Evolutionary conservation across 2,113 vertebrate genomes (phyloP), one percentile per base, ranked within the genome.

Genomic region (Hyperopisus bebe): DNA sequence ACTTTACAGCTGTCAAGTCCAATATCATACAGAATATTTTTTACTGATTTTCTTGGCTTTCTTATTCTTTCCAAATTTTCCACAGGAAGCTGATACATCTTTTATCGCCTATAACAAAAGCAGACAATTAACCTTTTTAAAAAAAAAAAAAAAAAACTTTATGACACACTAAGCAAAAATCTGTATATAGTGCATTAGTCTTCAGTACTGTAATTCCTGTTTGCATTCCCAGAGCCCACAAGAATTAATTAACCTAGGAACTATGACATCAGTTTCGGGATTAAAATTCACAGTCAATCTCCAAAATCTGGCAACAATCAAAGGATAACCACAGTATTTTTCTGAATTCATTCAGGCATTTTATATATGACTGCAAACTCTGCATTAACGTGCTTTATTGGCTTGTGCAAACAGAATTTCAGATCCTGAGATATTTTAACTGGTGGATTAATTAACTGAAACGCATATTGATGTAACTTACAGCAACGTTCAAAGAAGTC

Each of bases 61-160:
- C 97, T 95, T 92, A 98, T 95, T 93, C 91, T 97, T 88, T 97
- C 96, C 93, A 97, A 94, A 92, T 97, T 97, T 93, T 96, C 96
- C 91, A 98, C 97, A 90, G 97, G 97, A 92, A 97, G 94, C 94
- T 98, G 97, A 95, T 96, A 97, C 97, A 98, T 98, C 92, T 94
- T 97, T 94, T 92, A 86, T 42, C 48, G 47, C 62, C 91, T 93
- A 86, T 19, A 90, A 88, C 17, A n/a, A 88, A 88, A 89, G 66
- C 84, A 62, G 50, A 44, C 21, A 15, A 47, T 80, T 80, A 74
- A 53, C 4, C 9, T 80, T 47, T 47, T 31, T 35, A 6, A 5
- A 3, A 15, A 51, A 51, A 3, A 53, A 53, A 55, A 55, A 62
- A 51, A 51, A 11, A 88, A 70, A 19, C 47, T 21, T 66, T 46